Conservation (phyloP, 2,888 invertebrate genomes). For the Scaptomyza caliginosa region DNA sequence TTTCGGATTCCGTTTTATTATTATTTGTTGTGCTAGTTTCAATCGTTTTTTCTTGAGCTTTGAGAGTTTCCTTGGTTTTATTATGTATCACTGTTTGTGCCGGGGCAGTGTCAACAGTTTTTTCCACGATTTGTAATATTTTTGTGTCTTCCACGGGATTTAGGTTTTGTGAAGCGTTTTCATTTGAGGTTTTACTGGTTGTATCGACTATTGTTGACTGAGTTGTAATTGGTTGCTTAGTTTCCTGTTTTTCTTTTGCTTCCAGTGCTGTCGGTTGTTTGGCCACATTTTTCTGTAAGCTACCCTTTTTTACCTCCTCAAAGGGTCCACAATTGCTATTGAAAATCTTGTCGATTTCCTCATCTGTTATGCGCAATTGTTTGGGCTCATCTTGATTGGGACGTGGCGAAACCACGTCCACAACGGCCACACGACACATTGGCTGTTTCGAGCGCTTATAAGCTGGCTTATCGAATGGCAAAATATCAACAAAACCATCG, state of each 20-base stretch:
- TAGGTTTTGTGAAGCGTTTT: not conserved
- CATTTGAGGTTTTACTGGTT: constrained; percentile 2
- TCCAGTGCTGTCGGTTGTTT: constrained; percentile 1
- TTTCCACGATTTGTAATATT: not conserved
- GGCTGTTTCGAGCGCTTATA: constrained; percentile 80
- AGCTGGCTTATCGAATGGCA: constrained; percentile 79
- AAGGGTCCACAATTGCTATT: constrained; percentile 82
- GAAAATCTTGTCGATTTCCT: constrained; percentile 83
- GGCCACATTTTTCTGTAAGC: not conserved
- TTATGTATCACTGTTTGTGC: not conserved
- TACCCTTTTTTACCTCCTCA: constrained; percentile 74
- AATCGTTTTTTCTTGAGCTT: not conserved
- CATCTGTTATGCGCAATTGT: constrained; percentile 81
- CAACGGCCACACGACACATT: constrained; percentile 75
- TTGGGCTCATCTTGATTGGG: constrained; percentile 67
- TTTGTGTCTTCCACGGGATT: not conserved
- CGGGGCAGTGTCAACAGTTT: not conserved
- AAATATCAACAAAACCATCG: constrained; percentile 71
- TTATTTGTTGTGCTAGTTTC: not conserved
- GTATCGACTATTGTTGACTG: constrained; percentile 2
- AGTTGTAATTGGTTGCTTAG: constrained; percentile 3
- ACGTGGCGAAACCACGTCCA: constrained; percentile 79
- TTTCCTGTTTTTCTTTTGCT: constrained; percentile 8
- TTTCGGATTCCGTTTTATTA: not conserved
- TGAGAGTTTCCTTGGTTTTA: not conserved